Conservation (phyloP, 2,888 invertebrate genomes). For the Calliscelio sp. region DNA sequence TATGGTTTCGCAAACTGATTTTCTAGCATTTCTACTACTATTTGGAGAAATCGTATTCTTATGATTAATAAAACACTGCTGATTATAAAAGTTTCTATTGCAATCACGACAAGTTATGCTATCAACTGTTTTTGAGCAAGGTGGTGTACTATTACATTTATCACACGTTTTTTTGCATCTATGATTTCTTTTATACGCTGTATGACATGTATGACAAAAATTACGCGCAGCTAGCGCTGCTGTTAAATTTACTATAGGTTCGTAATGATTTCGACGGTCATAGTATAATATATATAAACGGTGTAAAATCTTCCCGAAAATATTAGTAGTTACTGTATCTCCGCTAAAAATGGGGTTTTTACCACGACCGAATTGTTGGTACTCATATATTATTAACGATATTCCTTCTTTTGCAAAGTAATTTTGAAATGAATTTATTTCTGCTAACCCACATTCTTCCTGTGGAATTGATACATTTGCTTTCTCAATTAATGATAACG, state of each 20-base stretch:
- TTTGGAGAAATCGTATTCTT: background rate
- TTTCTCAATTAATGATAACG: conserved; percentile 2
- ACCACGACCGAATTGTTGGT: background rate
- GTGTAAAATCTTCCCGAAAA: background rate
- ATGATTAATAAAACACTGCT: conserved; percentile 7
- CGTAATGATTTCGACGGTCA: conserved; percentile 13
- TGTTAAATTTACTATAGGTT: conserved; percentile 33
- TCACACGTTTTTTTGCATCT: conserved; percentile 15
- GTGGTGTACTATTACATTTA: conserved; percentile 14
- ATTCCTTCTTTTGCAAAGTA: conserved; percentile 4
- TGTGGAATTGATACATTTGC: background rate
- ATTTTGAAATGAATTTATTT: conserved; percentile 35
- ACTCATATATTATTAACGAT: conserved; percentile 11
- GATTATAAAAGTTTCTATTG: conserved; percentile 3
- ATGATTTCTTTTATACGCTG: conserved; percentile 9
- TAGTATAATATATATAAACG: conserved; percentile 37
- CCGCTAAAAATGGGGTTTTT: conserved; percentile 29
- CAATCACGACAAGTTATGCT: background rate
- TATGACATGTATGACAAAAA: conserved; percentile 28
- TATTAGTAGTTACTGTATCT: background rate
- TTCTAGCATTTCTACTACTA: background rate
- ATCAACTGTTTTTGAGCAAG: background rate
- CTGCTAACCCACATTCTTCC: conserved; percentile 9
- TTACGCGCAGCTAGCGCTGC: conserved; percentile 5
- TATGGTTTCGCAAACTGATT: background rate